Evolutionary conservation across 1,140 invertebrate species (phyloP), one percentile per base, ranked within the genome.

Genomic region (Drosophila lacteicornis): DNA sequence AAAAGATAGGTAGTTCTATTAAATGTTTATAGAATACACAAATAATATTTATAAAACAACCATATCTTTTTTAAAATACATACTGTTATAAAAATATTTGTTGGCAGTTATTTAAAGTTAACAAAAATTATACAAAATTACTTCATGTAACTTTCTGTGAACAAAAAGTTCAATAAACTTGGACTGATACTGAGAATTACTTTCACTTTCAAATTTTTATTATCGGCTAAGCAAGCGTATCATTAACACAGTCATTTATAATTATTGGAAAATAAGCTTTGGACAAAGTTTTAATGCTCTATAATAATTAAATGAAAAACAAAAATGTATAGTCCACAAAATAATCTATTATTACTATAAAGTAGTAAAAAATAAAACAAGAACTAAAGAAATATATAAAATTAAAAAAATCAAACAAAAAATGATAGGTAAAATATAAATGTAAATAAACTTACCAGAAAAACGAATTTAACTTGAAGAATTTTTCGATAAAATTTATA

Each of bases 161-260:
- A 30, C 27, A 30, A 46, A 43, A 61, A 12, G 56, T 60, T 61
- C 42, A 66, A 25, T 6, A 33, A 61, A 15, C 42, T n/a, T 17
- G 1, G 46, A 46, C 12, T 11, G 30, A 46, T 61, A 46, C 19
- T 46, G 56, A 36, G 30, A 46, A 61, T 13, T 46, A 30, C 62
- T 66, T 66, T 66, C 56, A 66, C 62, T 66, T 66, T 66, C 25
- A 8, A 27, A 46, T 61, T 22, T 25, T 11, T 36, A 33, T 59
- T 45, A 45, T 60, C 15, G 43, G 40, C 13, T 25, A 25, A 65
- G 42, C 27, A 61, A 36, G 15, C 33, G 55, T 45, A 22, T 36
- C 15, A 36, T 46, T 66, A 42, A 17, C 47, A 27, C 1, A 38
- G n/a, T 43, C 17, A 60, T 60, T 65, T 45, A 0, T 6, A 43